A percentile compares a stretch with the other conserved stretches of the same genome.
Conservation (phyloP, 2,888 invertebrate genomes). For the Brenthis hecate region DNA sequence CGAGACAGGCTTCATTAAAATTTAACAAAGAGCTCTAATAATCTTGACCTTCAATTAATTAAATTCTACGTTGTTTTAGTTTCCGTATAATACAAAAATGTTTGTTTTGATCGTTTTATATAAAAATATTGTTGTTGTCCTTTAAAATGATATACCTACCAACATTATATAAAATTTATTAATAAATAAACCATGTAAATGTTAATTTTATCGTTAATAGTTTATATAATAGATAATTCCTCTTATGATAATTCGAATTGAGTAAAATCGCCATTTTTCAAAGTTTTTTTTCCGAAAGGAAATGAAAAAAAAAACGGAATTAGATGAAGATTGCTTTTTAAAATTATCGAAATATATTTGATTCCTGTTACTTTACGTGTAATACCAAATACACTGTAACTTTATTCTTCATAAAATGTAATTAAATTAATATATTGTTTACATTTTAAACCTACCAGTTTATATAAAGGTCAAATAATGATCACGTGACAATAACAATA, state of each 20-base stretch:
- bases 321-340: no score
- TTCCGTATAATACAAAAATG: constrained; percentile 36
- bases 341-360: no score
- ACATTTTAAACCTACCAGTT: not conserved
- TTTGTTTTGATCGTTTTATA: constrained; percentile 20
- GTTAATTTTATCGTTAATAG: not conserved
- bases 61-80: constrained; percentile 8
- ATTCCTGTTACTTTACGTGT: no score
- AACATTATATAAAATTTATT: not conserved
- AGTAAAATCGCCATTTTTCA: no score
- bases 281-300: no score
- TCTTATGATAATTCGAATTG: no score
- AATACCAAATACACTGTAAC: no score
- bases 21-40: constrained; percentile 4
- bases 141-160: constrained; percentile 2
- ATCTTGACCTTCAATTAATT: constrained; percentile 37
- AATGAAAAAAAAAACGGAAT: no score
- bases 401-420: no score
- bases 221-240: not conserved
- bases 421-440: not conserved
- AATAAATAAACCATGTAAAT: not conserved
- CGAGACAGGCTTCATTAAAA: not conserved
- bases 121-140: constrained; percentile 23
- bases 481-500: constrained; percentile 14
- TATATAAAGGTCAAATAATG: constrained; percentile 3